These are phyloP conservation scores for Chesias legatella DNA, from an alignment of 2,888 invertebrate species.

Conservation along the genomic window DNA sequence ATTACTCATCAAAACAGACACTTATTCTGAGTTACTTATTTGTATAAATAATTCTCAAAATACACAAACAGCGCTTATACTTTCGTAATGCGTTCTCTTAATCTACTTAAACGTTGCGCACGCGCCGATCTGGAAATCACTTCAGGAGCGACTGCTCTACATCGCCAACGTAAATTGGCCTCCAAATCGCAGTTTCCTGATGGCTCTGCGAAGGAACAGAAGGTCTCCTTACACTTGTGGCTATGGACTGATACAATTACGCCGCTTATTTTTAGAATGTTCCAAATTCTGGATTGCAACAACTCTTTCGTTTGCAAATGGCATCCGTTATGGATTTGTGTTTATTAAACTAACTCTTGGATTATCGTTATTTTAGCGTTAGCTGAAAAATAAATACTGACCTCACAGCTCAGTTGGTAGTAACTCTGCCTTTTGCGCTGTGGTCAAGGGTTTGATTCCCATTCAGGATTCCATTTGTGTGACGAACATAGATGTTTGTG, in stretches of 20 bases:
- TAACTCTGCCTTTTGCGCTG: too few relatives aligned
- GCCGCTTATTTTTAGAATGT: conserved; percentile 45
- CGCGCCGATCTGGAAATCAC: conserved; percentile 54
- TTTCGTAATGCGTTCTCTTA: conserved; percentile 23
- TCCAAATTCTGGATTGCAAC: conserved; percentile 19
- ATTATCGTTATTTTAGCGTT: too few relatives aligned
- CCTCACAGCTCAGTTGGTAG: conserved; percentile 4
- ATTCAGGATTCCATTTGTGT: too few relatives aligned
- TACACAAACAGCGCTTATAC: too few relatives aligned
- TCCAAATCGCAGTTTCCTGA: conserved; percentile 10
- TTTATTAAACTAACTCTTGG: conserved; percentile 6
- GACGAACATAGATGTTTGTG: too few relatives aligned
- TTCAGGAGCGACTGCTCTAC: conserved; percentile 42
- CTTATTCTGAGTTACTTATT: too few relatives aligned
- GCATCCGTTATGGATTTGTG: conserved; percentile 7
- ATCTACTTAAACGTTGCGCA: conserved; percentile 43
- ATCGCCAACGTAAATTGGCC: conserved; percentile 40
- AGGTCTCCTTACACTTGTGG: conserved; percentile 25
- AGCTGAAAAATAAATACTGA: too few relatives aligned
- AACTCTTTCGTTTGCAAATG: conserved; percentile 13
- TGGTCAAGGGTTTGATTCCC: too few relatives aligned
- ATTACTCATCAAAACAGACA: too few relatives aligned
- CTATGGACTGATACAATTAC: conserved; percentile 28
- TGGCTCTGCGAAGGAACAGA: background rate
- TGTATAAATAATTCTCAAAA: too few relatives aligned